A percentile compares a stretch with the other conserved stretches of the same genome.
Evolutionary conservation across 1,140 invertebrate genomes (phyloP).

Genomic region (Maniola jurtina): DNA sequence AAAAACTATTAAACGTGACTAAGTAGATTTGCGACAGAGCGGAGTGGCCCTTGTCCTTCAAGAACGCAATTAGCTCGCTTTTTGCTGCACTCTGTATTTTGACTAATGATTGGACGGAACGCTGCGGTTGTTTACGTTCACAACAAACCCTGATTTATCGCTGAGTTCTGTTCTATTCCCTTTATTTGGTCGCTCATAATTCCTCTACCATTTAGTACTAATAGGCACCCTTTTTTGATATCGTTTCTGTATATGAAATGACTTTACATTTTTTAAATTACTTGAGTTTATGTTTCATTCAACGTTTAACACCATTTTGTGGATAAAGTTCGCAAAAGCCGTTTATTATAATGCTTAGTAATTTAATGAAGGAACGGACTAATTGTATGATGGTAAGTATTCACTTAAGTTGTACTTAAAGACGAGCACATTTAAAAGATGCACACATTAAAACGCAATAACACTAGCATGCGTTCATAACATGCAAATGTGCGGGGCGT

Average conservation of each 20-base stretch:
- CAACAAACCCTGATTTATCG: constrained; percentile 69
- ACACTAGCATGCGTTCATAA: constrained; percentile 49
- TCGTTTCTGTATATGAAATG: not conserved
- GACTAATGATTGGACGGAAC: constrained; percentile 67
- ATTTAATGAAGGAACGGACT: not conserved
- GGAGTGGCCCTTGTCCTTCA: constrained; percentile 71
- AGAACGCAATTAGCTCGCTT: constrained; percentile 72
- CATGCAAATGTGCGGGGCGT: constrained; percentile 66
- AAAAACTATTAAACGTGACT: constrained; percentile 75
- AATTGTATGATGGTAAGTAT: constrained; percentile 21
- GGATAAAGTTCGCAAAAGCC: not conserved
- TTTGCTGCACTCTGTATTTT: constrained; percentile 71
- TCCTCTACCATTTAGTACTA: constrained; percentile 36
- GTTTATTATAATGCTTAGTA: not conserved
- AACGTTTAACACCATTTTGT: not conserved
- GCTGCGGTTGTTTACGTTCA: constrained; percentile 61
- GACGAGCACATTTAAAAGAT: constrained; percentile 35
- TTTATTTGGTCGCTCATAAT: constrained; percentile 46
- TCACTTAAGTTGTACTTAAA: constrained; percentile 36
- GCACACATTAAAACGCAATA: constrained; percentile 50
- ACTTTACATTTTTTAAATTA: not conserved
- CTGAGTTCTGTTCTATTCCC: constrained; percentile 31
- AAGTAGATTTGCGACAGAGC: constrained; percentile 68
- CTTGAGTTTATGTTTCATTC: not conserved
- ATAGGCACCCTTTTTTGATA: constrained; percentile 11